phyloP scores from a whole-genome alignment of 1,140 invertebrate species.

The Saxidomus purpurata region DNA sequence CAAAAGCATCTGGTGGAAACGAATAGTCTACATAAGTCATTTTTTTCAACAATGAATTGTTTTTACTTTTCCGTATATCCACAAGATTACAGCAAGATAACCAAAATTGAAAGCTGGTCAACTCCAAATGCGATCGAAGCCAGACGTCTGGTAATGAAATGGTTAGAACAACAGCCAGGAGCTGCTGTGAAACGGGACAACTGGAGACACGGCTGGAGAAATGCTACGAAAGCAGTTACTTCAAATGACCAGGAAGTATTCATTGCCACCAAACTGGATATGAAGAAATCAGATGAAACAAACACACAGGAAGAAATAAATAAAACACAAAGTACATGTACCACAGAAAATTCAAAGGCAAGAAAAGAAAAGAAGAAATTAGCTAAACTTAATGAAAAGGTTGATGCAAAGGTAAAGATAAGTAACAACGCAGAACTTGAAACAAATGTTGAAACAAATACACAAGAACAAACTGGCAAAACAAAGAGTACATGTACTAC shows the following conservation, averaged over 20 bases:
- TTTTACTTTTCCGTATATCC: slow-evolving; percentile 15
- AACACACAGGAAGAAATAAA: too few relatives aligned
- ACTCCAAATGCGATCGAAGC: neutral
- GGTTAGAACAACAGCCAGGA: neutral
- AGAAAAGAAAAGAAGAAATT: too few relatives aligned
- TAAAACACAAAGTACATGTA: too few relatives aligned
- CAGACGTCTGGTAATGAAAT: neutral
- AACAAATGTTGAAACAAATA: too few relatives aligned
- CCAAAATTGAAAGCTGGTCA: neutral
- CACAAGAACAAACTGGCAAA: too few relatives aligned
- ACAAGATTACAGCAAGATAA: neutral
- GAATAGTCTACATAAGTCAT: neutral
- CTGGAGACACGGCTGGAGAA: neutral
- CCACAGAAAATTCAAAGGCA: too few relatives aligned
- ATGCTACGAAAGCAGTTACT: neutral
- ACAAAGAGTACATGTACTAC: too few relatives aligned
- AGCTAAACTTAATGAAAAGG: too few relatives aligned
- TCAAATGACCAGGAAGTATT: neutral
- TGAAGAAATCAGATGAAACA: too few relatives aligned
- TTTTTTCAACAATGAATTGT: neutral
- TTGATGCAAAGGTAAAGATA: too few relatives aligned
- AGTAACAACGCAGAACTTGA: too few relatives aligned
- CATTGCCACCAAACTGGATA: too few relatives aligned
- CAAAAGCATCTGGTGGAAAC: neutral
- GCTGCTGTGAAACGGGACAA: neutral